These are phyloP conservation scores for Cercopithecus mitis DNA, from an alignment of 2,797 vertebrate genomes.

Conservation along the genomic window DNA sequence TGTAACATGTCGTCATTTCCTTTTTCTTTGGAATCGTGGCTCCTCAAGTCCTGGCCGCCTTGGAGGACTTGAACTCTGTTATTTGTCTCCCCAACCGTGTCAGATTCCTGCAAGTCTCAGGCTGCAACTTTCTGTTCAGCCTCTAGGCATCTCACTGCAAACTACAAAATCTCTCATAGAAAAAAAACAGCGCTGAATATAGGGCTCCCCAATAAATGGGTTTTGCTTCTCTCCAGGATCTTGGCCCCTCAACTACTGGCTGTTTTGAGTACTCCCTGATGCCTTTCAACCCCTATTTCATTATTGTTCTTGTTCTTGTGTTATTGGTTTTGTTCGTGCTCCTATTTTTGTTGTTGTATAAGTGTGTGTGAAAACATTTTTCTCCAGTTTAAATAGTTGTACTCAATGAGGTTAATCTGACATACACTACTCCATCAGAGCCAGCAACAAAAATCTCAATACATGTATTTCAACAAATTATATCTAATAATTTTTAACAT, in stretches of 20 bases:
- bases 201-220: background rate
- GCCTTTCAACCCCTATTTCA: background rate
- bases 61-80: background rate
- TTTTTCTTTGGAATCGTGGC: background rate
- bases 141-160: background rate
- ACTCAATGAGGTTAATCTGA: background rate
- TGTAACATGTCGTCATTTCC: background rate
- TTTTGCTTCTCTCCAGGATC: background rate
- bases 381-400: background rate
- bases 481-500: background rate
- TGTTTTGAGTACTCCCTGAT: background rate
- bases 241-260: background rate
- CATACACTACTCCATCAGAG: background rate
- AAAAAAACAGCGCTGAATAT: background rate
- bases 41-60: background rate
- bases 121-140: background rate
- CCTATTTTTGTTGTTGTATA: background rate
- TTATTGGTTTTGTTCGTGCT: background rate
- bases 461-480: constrained; percentile 12
- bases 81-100: background rate
- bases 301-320: background rate
- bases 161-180: background rate
- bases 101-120: background rate
- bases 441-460: background rate
- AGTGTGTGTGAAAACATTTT: background rate